Evolutionary conservation across 2,888 invertebrate species (phyloP).

Genomic region (Noctua pronuba): DNA sequence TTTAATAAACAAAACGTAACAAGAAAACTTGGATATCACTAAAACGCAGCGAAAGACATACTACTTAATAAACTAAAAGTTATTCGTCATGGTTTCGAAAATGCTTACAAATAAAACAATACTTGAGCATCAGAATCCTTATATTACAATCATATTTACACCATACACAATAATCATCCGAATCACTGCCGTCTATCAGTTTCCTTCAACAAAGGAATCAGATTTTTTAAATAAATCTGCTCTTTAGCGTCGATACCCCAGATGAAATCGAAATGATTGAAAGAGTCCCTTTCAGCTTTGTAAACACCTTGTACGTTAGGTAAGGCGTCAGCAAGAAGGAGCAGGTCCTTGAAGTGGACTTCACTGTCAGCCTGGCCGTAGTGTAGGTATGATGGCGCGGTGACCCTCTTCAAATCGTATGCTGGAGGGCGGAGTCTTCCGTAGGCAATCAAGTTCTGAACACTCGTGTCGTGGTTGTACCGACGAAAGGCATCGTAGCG

Average conservation of each 20-base stretch:
- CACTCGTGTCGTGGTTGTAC: conserved; percentile 65
- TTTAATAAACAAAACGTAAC: background rate
- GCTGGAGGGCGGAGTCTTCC: conserved; percentile 72
- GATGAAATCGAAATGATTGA: conserved; percentile 64
- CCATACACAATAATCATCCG: conserved; percentile 10
- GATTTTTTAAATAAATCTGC: conserved; percentile 59
- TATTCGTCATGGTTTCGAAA: background rate
- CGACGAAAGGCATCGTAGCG: conserved; percentile 72
- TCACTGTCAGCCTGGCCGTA: conserved; percentile 66
- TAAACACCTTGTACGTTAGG: conserved; percentile 66
- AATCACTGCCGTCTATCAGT: conserved; percentile 65
- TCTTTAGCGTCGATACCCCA: conserved; percentile 72
- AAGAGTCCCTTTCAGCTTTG: conserved; percentile 63
- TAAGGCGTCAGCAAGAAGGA: conserved; percentile 62
- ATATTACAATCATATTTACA: conserved; percentile 42
- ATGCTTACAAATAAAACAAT: conserved; percentile 47
- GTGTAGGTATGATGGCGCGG: conserved; percentile 72
- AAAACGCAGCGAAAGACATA: background rate
- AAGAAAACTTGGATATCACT: background rate
- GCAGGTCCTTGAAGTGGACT: conserved; percentile 69
- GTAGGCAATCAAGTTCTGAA: conserved; percentile 72
- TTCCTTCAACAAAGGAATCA: conserved; percentile 68
- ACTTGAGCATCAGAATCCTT: conserved; percentile 15
- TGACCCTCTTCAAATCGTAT: conserved; percentile 72
- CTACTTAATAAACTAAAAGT: background rate